Evolutionary conservation across 1,140 invertebrate genomes (phyloP).

Genomic region (Lasioglossum baleicum): DNA sequence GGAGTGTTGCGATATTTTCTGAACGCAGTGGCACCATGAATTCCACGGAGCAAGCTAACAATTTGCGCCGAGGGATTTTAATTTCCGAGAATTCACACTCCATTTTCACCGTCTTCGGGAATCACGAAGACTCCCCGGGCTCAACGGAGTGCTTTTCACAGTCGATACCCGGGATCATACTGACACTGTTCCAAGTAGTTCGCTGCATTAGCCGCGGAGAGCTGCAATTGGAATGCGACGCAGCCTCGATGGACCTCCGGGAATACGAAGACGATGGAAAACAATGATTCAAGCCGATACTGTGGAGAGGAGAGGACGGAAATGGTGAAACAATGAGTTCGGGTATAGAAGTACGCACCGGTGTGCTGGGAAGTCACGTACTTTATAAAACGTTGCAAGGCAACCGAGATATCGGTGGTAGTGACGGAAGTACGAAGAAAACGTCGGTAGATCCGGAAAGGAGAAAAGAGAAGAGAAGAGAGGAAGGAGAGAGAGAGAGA

Average conservation of each 20-base stretch:
- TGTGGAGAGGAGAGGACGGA: neutral
- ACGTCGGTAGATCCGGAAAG: neutral
- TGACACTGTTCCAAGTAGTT: neutral
- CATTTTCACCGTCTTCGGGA: neutral
- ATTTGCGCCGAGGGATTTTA: too few relatives aligned
- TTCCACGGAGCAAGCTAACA: too few relatives aligned
- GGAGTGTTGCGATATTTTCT: too few relatives aligned
- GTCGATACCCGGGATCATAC: conserved; percentile 1
- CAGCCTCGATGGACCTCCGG: conserved; percentile 10
- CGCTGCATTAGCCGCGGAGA: conserved; percentile 2
- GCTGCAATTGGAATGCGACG: conserved; percentile 52
- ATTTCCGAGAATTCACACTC: too few relatives aligned
- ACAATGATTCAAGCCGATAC: conserved; percentile 46
- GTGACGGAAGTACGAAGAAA: conserved; percentile 24
- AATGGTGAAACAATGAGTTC: conserved; percentile 7
- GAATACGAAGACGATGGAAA: conserved; percentile 45
- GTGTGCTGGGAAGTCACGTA: conserved; percentile 51
- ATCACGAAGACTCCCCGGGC: neutral
- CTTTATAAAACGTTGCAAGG: conserved; percentile 58
- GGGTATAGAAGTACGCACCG: conserved; percentile 25
- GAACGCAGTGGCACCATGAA: too few relatives aligned
- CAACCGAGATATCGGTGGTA: conserved; percentile 24
- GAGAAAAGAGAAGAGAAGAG: neutral
- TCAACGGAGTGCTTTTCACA: neutral
- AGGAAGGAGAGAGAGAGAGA: neutral